Conservation (phyloP, 2,113 vertebrate genomes). For the Choloepus hoffmanni region DNA sequence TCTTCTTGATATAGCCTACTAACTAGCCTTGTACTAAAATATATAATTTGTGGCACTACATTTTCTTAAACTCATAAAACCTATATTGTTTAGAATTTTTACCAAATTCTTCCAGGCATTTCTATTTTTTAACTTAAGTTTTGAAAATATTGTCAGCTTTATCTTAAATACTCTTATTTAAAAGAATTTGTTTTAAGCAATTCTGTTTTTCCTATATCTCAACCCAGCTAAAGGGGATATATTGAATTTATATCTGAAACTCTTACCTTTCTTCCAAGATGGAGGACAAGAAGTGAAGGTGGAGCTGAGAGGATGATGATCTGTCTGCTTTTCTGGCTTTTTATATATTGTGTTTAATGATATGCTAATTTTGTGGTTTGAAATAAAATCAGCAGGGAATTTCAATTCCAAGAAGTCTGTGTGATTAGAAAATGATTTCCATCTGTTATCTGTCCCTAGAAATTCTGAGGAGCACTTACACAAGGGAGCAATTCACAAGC, state of each 20-base stretch:
- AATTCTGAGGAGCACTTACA: constrained; percentile 63
- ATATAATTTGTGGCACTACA: not conserved
- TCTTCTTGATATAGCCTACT: not conserved
- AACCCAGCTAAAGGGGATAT: not conserved
- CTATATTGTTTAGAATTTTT: not conserved
- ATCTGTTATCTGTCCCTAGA: constrained; percentile 53
- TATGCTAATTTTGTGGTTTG: constrained; percentile 76
- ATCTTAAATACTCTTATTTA: not conserved
- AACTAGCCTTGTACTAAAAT: not conserved
- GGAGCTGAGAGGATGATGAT: not conserved
- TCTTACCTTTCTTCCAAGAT: constrained; percentile 70
- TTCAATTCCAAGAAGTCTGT: constrained; percentile 70
- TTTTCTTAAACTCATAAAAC: not conserved
- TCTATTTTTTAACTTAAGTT: not conserved
- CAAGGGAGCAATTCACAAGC: constrained; percentile 49
- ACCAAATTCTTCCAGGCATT: not conserved
- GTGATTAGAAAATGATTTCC: constrained; percentile 66
- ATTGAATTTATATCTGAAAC: not conserved
- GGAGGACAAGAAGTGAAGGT: constrained; percentile 37
- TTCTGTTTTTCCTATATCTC: not conserved
- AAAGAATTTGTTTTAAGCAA: not conserved
- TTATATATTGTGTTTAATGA: constrained; percentile 64
- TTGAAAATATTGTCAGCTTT: not conserved
- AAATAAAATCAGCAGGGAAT: constrained; percentile 30
- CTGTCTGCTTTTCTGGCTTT: not conserved